phyloP scores from a whole-genome alignment of 2,113 vertebrate genomes.

The Ahaetulla prasina region DNA sequence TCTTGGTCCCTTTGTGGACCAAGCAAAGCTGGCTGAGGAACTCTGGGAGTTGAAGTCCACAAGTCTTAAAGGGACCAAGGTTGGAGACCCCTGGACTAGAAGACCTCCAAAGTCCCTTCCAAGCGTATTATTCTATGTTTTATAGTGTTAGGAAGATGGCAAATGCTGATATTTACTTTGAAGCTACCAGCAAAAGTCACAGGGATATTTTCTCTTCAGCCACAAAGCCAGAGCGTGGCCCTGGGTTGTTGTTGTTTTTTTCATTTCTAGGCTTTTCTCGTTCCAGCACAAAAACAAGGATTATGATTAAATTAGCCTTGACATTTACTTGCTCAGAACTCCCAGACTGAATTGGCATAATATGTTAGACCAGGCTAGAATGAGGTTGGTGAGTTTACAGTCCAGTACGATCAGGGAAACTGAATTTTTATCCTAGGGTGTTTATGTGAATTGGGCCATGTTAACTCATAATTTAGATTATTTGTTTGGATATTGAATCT shows the following conservation, averaged over 20 bases:
- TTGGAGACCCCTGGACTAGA: no score
- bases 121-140: not conserved
- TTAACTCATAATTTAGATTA: not conserved
- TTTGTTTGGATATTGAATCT: not conserved
- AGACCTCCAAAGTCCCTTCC: not conserved
- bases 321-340: not conserved
- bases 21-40: no score
- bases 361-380: not conserved
- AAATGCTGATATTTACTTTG: not conserved
- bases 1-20: no score
- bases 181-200: not conserved
- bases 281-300: not conserved
- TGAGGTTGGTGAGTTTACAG: not conserved
- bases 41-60: no score
- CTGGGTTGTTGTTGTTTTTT: not conserved
- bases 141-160: not conserved
- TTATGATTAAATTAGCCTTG: not conserved
- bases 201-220: not conserved
- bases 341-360: not conserved
- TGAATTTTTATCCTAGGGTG: not conserved
- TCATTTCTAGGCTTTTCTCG: not conserved
- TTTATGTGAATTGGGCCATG: not conserved
- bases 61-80: no score
- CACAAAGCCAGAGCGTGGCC: not conserved
- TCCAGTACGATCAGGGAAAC: not conserved